These are phyloP conservation scores for Xenopus petersii DNA, from an alignment of 2,797 vertebrate genomes.

Conservation along the genomic window DNA sequence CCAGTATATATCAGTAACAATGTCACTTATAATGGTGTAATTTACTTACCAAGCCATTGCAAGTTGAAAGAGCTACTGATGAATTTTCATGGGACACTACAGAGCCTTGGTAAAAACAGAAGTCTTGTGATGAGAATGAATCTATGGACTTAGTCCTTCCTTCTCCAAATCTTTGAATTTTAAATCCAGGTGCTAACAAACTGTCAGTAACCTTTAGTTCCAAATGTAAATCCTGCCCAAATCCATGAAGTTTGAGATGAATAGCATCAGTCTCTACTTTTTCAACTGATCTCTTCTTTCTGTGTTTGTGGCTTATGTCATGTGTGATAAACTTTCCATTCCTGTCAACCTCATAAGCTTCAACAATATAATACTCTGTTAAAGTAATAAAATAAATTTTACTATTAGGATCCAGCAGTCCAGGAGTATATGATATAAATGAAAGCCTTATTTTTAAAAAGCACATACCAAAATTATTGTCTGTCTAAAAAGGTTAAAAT, in stretches of 20 bases:
- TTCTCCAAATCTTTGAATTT: constrained; percentile 75
- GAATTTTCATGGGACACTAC: constrained; percentile 75
- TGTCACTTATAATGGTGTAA: neutral
- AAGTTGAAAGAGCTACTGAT: constrained; percentile 84
- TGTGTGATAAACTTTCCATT: constrained; percentile 75
- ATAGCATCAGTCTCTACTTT: constrained; percentile 48
- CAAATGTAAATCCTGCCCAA: constrained; percentile 79
- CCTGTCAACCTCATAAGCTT: constrained; percentile 78
- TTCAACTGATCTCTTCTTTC: constrained; percentile 59
- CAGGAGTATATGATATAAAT: too few relatives aligned
- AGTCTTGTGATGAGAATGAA: constrained; percentile 66
- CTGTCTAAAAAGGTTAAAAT: too few relatives aligned
- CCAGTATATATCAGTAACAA: neutral
- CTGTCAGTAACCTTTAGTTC: constrained; percentile 67
- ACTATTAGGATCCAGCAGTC: too few relatives aligned
- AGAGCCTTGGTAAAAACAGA: constrained; percentile 87
- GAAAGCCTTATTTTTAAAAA: too few relatives aligned
- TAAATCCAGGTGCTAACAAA: constrained; percentile 78
- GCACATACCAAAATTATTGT: too few relatives aligned
- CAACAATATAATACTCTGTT: constrained; percentile 81
- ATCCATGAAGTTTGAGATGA: constrained; percentile 74
- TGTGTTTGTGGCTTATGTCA: constrained; percentile 70
- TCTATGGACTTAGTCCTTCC: constrained; percentile 70
- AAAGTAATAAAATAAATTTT: neutral
- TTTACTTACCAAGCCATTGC: constrained; percentile 82